Conservation (phyloP, 2,797 vertebrate species). For the Rhinatrema bivittatum region DNA sequence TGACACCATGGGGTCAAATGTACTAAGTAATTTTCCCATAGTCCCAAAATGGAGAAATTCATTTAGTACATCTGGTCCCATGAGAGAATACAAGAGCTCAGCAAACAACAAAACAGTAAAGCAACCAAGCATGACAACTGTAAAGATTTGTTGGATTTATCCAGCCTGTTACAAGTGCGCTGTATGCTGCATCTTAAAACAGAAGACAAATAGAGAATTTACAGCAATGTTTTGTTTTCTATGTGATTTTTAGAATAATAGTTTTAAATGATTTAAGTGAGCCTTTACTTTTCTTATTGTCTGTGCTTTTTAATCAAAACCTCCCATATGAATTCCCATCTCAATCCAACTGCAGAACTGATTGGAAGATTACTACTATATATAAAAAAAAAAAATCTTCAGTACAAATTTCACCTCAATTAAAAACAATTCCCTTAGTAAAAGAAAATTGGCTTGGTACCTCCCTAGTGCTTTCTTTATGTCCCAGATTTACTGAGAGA, state of each 20-base stretch:
- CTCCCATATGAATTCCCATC: not conserved
- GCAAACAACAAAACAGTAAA: not conserved
- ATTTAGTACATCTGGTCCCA: no score
- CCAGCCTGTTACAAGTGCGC: no score
- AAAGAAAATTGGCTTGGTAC: slow-evolving; percentile 32
- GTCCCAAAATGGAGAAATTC: no score
- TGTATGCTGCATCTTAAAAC: not conserved
- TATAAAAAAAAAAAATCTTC: slow-evolving; percentile 19
- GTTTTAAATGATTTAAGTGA: not conserved
- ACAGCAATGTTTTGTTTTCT: no score
- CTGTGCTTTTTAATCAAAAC: not conserved
- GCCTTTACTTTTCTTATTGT: not conserved
- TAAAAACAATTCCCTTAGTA: slow-evolving; percentile 20
- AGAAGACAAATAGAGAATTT: slow-evolving; percentile 3
- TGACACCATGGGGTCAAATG: no score
- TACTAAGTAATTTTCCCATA: no score
- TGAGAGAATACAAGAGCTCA: no score
- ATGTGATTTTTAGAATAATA: not conserved
- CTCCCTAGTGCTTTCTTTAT: slow-evolving; percentile 25
- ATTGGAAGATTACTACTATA: no score
- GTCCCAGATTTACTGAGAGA: slow-evolving; percentile 19
- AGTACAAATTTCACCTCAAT: slow-evolving; percentile 19
- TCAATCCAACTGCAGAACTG: slow-evolving; percentile 1
- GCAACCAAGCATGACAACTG: not conserved
- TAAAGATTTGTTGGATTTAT: slow-evolving; percentile 6